A percentile compares a stretch with the other conserved stretches of the same genome.
phyloP scores from a whole-genome alignment of 2,888 invertebrate genomes.

The Copidosoma aretas region DNA sequence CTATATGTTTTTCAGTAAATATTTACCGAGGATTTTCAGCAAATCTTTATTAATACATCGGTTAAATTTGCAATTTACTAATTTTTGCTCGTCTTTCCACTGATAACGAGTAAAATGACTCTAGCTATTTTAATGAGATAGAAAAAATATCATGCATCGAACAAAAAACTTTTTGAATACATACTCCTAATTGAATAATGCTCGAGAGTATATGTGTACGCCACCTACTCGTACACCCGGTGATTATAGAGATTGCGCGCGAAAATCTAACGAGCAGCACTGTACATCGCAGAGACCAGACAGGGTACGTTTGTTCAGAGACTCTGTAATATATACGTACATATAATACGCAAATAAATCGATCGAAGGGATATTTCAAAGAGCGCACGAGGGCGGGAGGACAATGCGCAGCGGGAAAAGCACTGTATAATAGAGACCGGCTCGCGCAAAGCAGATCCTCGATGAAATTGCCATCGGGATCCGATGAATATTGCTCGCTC shows the following conservation, averaged over 20 bases:
- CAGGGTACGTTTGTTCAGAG: not conserved
- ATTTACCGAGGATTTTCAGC: no score
- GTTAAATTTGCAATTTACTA: no score
- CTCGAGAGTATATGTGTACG: no score
- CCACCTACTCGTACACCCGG: not conserved
- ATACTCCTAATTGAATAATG: no score
- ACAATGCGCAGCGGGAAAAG: conserved; percentile 8
- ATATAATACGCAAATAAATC: conserved; percentile 16
- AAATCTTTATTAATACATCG: no score
- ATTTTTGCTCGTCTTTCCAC: no score
- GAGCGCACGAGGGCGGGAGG: not conserved
- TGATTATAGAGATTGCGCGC: not conserved
- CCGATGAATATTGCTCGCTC: conserved; percentile 37
- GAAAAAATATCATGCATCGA: no score
- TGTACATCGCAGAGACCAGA: not conserved
- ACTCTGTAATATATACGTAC: no score
- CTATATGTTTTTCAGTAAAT: no score
- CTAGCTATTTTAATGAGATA: no score
- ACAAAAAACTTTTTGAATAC: no score
- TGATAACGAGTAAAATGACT: no score
- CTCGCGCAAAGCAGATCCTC: conserved; percentile 34
- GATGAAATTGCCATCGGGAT: conserved; percentile 42
- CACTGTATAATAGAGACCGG: conserved; percentile 40
- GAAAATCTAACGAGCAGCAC: not conserved
- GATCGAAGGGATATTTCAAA: not conserved